Evolutionary conservation across 1,140 invertebrate species (phyloP), one percentile per base, ranked within the genome.

Genomic region (Aphaenogaster ashmeadi): DNA sequence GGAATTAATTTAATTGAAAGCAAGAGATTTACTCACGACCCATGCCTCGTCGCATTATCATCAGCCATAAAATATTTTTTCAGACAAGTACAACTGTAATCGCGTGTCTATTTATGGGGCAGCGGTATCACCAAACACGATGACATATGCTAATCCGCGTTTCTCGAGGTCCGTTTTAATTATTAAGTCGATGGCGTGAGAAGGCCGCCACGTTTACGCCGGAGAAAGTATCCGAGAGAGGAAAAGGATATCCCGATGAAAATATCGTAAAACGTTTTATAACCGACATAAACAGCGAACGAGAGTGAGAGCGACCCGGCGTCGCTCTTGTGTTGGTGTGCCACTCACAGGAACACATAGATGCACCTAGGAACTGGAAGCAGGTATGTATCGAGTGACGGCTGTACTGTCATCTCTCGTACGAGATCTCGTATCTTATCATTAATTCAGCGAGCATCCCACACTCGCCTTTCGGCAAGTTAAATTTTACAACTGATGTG

Each of bases 181-280:
- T 75, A 84, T 75, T 75, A 75, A 84, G 69, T 47, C 41, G 3
- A 58, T 60, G 27, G 54, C 41, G 44, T 27, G 80, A 84, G 50
- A 72, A 85, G 79, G 62, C 33, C 86, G 58, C 56, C 54, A 54
- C 50, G 58, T 71, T 85, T 54, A 79, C 50, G n/a, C 27, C 62
- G 80, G 88, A 81, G 89, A 92, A 91, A 91, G 89, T 88, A 88
- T 90, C 78, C n/a, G 21, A 36, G 44, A 44, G 52, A 56, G 88
- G 86, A 88, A 90, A 89, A 91, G 78, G 80, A 87, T 87, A 88
- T 87, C 44, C 54, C 44, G 86, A 84, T 72, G 86, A 89, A 92
- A 92, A 91, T 84, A 80, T 89, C 92, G 78, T 92, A 92, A 92
- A 92, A 74, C 78, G 74, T 91, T 92, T 92, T 92, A 92, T 88